A percentile compares a stretch with the other conserved stretches of the same genome.
Evolutionary conservation across 1,140 invertebrate genomes (phyloP).

Genomic region (Piezodorus guildinii): DNA sequence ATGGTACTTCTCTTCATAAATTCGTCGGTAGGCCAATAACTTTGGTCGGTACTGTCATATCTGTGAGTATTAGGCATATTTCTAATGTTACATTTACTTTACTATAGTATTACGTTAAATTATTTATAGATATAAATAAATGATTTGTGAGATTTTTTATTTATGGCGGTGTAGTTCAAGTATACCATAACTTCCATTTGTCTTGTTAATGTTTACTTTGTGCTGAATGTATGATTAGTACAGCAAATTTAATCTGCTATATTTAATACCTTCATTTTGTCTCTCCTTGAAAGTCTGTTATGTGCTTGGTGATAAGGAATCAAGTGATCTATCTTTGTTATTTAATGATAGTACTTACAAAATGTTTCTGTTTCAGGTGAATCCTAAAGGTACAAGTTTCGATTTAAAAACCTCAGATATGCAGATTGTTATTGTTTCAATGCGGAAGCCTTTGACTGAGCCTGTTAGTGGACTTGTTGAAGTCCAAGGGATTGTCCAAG

Average conservation of each 20-base stretch:
- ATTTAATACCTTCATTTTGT: no score
- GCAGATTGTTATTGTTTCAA: slow-evolving; percentile 25
- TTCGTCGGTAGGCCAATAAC: neutral
- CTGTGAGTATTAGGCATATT: neutral
- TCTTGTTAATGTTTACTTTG: no score
- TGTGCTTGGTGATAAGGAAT: no score
- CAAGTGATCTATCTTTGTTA: neutral
- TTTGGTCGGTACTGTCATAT: neutral
- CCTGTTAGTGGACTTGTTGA: slow-evolving; percentile 29
- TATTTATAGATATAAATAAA: no score
- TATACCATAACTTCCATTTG: no score
- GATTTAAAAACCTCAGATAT: slow-evolving; percentile 29
- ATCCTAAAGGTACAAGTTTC: slow-evolving; percentile 29
- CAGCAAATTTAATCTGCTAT: no score
- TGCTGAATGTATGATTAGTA: no score
- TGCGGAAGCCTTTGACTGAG: slow-evolving; percentile 28
- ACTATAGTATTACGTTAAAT: neutral
- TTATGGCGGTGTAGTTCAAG: no score
- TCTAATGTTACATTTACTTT: neutral
- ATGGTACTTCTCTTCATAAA: neutral
- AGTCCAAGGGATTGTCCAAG: slow-evolving; percentile 31
- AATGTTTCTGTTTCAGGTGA: slow-evolving; percentile 24
- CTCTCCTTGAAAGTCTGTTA: no score
- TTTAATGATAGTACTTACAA: neutral
- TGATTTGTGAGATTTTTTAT: no score